Percentiles rank a stretch among this genome's conserved stretches.
Evolutionary conservation across 2,888 invertebrate species (phyloP).

Genomic region (Noctua comes): DNA sequence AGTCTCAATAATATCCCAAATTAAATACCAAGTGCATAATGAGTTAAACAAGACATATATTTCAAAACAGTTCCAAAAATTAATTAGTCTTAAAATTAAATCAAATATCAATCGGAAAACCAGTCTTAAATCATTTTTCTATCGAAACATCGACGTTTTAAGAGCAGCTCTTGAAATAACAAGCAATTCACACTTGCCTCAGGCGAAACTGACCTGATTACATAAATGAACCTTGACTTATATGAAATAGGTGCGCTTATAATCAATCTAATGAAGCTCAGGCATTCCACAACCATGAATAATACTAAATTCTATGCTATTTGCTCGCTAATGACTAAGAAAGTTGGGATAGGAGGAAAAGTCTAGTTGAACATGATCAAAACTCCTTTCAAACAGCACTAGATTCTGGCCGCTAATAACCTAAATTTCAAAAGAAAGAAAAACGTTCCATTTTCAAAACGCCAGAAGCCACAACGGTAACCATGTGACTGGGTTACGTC

Average conservation of each 20-base stretch:
- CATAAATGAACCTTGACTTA: slow-evolving; percentile 67
- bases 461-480: slow-evolving; percentile 76
- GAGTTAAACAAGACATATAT: not conserved
- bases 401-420: slow-evolving; percentile 60
- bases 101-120: slow-evolving; percentile 31
- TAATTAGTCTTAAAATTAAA: not conserved
- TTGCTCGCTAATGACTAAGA: not conserved
- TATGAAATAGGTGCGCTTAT: slow-evolving; percentile 53
- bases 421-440: slow-evolving; percentile 44
- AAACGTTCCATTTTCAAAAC: slow-evolving; percentile 30
- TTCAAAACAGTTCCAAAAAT: not conserved
- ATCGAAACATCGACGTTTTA: slow-evolving; percentile 34
- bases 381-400: slow-evolving; percentile 14
- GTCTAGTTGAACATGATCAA: not conserved
- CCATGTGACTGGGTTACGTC: slow-evolving; percentile 80
- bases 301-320: slow-evolving; percentile 15
- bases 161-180: slow-evolving; percentile 52
- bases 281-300: slow-evolving; percentile 48
- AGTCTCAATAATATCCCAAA: not conserved
- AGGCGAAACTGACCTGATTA: slow-evolving; percentile 54
- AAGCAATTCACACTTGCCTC: slow-evolving; percentile 59
- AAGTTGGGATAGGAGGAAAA: not conserved
- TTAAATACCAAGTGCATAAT: not conserved
- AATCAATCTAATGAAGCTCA: slow-evolving; percentile 52
- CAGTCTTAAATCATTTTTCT: slow-evolving; percentile 45